Conservation (phyloP, 1,140 invertebrate genomes). For the Zophobas atratus region DNA sequence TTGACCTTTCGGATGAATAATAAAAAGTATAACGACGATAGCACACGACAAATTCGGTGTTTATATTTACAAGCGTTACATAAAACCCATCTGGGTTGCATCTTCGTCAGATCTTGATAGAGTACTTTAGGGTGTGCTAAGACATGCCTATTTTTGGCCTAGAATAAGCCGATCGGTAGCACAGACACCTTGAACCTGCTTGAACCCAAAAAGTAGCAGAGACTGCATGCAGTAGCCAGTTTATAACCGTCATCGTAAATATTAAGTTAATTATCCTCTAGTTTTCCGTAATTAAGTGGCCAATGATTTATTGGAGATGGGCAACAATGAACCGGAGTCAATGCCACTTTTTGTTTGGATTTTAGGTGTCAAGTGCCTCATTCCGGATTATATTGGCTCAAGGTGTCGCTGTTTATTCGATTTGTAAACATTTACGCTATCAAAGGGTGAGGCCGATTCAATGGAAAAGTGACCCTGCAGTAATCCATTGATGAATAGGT, state of each 20-base stretch:
- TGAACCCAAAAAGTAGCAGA: conserved; percentile 6
- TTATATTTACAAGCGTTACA: background rate
- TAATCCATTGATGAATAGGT: conserved; percentile 3
- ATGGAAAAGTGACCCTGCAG: background rate
- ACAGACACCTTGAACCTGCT: conserved; percentile 17
- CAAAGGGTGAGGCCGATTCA: conserved; percentile 7
- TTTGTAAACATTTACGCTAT: conserved; percentile 17
- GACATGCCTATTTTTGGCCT: conserved; percentile 18
- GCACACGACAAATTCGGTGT: conserved; percentile 10
- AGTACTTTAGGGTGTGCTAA: too few relatives aligned
- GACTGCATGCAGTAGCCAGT: background rate
- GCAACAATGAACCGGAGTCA: background rate
- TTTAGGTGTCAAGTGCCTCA: conserved; percentile 1
- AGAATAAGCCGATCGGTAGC: conserved; percentile 19
- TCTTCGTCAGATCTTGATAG: background rate
- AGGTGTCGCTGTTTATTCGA: background rate
- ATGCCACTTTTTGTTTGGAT: conserved; percentile 1
- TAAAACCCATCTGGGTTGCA: conserved; percentile 17
- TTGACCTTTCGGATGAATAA: conserved; percentile 16
- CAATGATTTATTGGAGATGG: background rate
- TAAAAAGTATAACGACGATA: conserved; percentile 5
- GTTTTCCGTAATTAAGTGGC: background rate
- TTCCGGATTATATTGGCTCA: background rate
- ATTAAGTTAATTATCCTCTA: conserved; percentile 3
- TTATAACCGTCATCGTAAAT: conserved; percentile 9